Evolutionary conservation across 2,888 invertebrate species (phyloP), one percentile per base, ranked within the genome.

Genomic region (Eupithecia centaureata): DNA sequence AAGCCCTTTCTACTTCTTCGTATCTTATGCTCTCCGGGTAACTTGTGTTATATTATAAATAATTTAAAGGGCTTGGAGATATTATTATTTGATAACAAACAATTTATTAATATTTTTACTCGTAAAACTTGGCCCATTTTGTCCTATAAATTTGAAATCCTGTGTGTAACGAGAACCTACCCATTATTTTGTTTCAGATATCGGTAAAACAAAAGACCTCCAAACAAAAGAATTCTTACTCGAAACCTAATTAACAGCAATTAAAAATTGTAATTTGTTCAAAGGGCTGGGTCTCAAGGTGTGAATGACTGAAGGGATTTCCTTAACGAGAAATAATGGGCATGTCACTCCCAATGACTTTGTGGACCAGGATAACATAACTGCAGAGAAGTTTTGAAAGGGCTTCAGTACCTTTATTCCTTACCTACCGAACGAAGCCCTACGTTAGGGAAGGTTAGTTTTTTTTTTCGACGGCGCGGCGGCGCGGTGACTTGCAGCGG

Each of bases 271-370:
- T 79, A 82, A 84, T 82, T 76, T 77, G 27, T 70, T 71, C 64
- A 74, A 62, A 72, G 47, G 66, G 59, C 77, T 73, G 74, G 76
- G 75, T 68, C 71, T 76, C 61, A 84, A 89, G 85, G 92, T 90
- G 93, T 88, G 87, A 91, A 92, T 90, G 86, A 89, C 82, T 83
- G 82, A 86, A 87, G 85, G 88, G 85, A 81, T 86, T 83, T 80
- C 84, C 87, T 73, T 73, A 86, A 86, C 86, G 88, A 92, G 88
- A 91, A 90, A 92, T 93, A 93, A 92, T 93, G 90, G 93, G 90
- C 92, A 93, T 93, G 94, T 94, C 93, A 94, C 94, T 94, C 92
- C 92, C 94, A 94, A 94, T 94, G 94, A 94, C 94, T 93, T 93
- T 90, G 87, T 82, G 78, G 87, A 94, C 91, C 83, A 92, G 94